Conservation (phyloP, 1,140 invertebrate genomes). For the Sinella curviseta region DNA sequence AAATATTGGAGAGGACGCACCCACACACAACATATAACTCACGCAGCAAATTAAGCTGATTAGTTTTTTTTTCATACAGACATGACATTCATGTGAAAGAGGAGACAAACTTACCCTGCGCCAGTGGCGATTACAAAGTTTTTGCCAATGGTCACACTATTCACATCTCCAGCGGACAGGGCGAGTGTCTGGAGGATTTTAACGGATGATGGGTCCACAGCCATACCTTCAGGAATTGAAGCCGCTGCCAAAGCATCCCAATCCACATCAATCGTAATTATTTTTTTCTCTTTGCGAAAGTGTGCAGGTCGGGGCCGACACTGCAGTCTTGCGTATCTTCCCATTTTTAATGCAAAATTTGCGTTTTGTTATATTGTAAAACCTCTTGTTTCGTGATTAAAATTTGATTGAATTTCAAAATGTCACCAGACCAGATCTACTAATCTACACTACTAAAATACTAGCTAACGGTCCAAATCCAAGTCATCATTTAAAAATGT, state of each 20-base stretch:
- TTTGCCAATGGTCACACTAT: constrained; percentile 64
- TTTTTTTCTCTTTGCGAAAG: constrained; percentile 14
- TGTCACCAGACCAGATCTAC: too few species aligned
- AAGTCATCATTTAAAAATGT: too few species aligned
- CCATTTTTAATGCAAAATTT: neutral
- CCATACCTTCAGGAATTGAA: constrained; percentile 19
- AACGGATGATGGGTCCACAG: constrained; percentile 46
- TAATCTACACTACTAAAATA: too few species aligned
- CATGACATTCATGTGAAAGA: neutral
- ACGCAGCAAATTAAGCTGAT: too few species aligned
- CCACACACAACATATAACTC: too few species aligned
- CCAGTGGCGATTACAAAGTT: constrained; percentile 64
- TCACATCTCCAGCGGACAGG: constrained; percentile 67
- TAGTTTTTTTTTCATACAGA: too few species aligned
- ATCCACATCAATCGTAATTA: constrained; percentile 12
- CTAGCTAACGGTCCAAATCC: too few species aligned
- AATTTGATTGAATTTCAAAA: too few species aligned
- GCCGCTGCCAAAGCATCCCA: constrained; percentile 20
- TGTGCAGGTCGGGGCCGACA: neutral
- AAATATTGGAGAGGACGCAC: too few species aligned
- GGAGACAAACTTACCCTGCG: constrained; percentile 61
- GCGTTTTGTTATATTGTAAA: too few species aligned
- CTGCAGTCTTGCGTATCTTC: constrained; percentile 9
- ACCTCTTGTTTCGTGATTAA: too few species aligned
- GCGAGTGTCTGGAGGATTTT: constrained; percentile 60